Conservation (phyloP, 2,113 vertebrate species). For the Paradoxurus hermaphroditus region DNA sequence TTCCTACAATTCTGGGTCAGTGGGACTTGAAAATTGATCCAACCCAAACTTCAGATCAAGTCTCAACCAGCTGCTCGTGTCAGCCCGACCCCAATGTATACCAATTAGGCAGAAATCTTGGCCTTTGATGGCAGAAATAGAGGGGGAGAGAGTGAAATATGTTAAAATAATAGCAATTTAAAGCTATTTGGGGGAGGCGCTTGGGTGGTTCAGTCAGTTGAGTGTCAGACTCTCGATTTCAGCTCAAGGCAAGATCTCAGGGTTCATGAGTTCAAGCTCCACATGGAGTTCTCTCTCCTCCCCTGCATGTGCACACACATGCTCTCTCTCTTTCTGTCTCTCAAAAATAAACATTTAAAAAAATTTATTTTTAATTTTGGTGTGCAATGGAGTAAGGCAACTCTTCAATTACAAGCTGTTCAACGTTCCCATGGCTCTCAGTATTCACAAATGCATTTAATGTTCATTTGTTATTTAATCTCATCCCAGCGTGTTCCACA, state of each 20-base stretch:
- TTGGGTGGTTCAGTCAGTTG: neutral
- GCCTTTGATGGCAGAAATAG: neutral
- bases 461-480: neutral
- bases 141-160: neutral
- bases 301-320: neutral
- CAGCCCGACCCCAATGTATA: neutral
- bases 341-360: no score
- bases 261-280: neutral
- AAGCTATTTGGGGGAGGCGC: neutral
- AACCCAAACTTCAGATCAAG: neutral
- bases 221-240: neutral
- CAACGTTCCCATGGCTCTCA: neutral
- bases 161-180: neutral
- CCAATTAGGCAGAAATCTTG: neutral
- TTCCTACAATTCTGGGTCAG: neutral
- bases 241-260: neutral
- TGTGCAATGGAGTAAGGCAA: neutral
- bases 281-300: neutral
- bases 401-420: neutral
- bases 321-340: neutral
- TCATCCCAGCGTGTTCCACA: neutral
- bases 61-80: neutral
- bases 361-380: neutral
- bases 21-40: neutral
- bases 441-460: neutral